Base-by-base conservation (phyloP, 2,797 vertebrate species). In the Pantherophis vulpinus region DNA sequence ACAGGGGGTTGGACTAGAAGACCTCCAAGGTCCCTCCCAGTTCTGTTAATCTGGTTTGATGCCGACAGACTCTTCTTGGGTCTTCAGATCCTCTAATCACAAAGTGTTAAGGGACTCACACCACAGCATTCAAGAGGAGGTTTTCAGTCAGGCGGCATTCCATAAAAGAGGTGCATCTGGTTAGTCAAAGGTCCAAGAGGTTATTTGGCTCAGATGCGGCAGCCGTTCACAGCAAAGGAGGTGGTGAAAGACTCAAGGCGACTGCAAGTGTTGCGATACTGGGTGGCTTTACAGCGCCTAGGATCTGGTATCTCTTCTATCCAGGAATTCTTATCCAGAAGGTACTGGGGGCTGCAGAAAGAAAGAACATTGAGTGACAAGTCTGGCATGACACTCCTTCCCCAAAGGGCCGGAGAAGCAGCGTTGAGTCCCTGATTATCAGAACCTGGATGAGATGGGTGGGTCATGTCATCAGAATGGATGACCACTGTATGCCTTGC, bases 281-380 rank as follows among this genome's bases (percentile, higher is more conserved):
- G 89, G 4, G 94, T 95, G 66, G 93, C 90, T 10, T 14, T 32
- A 66, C 95, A 95, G 1, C 14, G 32, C 11, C 51, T 2, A 4
- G 58, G 0, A 1, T 51, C 10, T 1, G 92, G 91, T 2, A 94
- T 16, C 42, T 94, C 93, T 79, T 95, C 95, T 1, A 94, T 58
- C 95, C 95, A 95, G 27, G 90, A 88, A 47, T 93, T 95, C 42
- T 56, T 88, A 27, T 95, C 94, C 61, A 95, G 87, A 42, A 95
- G 88, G 89, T 95, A 95, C 90, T 93, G 93, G 25, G 87, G 90
- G 56, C 93, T 93, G 87, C 59, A 32, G 59, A 63, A 18, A 86
- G 27, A 10, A 18, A 23, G 9, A 20, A n/a, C 18, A 63, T 2
- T 25, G 58, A n/a, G 25, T 47, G 42, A 2, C 27, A 87, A 23